Evolutionary conservation across 2,888 invertebrate species (phyloP), one percentile per base, ranked within the genome.

Genomic region (Catocala sponsa): DNA sequence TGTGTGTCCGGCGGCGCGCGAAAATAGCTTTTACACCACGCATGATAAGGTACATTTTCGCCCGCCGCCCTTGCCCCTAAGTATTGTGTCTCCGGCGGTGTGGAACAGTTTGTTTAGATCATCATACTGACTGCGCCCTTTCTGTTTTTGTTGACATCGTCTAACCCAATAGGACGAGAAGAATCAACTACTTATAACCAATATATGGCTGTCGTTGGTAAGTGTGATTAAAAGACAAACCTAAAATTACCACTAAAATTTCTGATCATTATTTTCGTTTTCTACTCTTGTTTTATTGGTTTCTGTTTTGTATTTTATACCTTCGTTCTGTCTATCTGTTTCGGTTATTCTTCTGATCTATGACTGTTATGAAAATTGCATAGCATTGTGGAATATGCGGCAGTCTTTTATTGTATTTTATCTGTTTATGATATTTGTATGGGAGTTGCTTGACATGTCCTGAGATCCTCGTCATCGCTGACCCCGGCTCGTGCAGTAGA

Each of bases 121-220:
- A 90, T 88, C 87, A 85, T 91, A 94, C 94, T 95, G 94, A 94
- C 91, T 95, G 91, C 92, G 94, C 85, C 92, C 94, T 93, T 94
- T 95, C 95, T 95, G 95, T 96, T 95, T 95, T 96, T 96, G 96
- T 96, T 96, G 96, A 94, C 94, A 92, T 91, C 94, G 91, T 94
- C 94, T 96, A 96, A 96, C 96, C 93, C 93, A 92, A 96, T 97
- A 98, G 98, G 98, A 98, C 96, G 98, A 98, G 97, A 98, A 98
- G 97, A 98, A 98, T 96, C 98, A 98, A 97, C 97, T 98, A 96
- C 97, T 98, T 96, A 97, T 98, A 95, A 97, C 98, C 96, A 98
- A 98, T 96, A 97, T 98, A 96, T 98, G 98, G 98, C 97, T 98
- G 96, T 97, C 97, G 96, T 97, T 98, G 97, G 98, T 97, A 97